phyloP scores from a whole-genome alignment of 2,888 invertebrate genomes.

The Dendrolimus houi region DNA sequence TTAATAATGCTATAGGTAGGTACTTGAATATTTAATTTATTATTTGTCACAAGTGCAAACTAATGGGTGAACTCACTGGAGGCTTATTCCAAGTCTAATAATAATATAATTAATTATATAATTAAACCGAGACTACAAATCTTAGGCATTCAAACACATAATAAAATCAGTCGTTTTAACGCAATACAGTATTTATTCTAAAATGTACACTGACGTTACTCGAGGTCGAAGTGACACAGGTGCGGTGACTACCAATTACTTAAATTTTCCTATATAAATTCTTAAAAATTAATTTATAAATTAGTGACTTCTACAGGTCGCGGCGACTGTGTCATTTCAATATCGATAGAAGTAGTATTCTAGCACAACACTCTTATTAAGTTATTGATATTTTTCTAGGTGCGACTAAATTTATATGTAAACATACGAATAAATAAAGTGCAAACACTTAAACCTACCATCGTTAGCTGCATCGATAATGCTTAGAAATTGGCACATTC shows the following conservation, averaged over 20 bases:
- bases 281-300: slow-evolving; percentile 70
- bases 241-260: slow-evolving; percentile 51
- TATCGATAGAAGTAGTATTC: slow-evolving; percentile 63
- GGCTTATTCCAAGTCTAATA: slow-evolving; percentile 12
- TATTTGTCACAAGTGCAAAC: slow-evolving; percentile 66
- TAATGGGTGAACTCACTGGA: slow-evolving; percentile 66
- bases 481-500: slow-evolving; percentile 74
- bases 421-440: slow-evolving; percentile 77
- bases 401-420: slow-evolving; percentile 74
- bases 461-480: slow-evolving; percentile 64
- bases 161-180: slow-evolving; percentile 77
- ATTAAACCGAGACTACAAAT: slow-evolving; percentile 69
- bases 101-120: slow-evolving; percentile 54
- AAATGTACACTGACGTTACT: slow-evolving; percentile 69
- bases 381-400: slow-evolving; percentile 76
- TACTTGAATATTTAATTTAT: slow-evolving; percentile 43
- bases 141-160: slow-evolving; percentile 75
- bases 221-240: slow-evolving; percentile 68
- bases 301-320: slow-evolving; percentile 70
- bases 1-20: slow-evolving; percentile 58
- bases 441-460: slow-evolving; percentile 77
- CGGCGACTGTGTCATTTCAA: slow-evolving; percentile 64
- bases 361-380: slow-evolving; percentile 77
- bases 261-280: slow-evolving; percentile 68
- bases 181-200: slow-evolving; percentile 72